A percentile compares a stretch with the other conserved stretches of the same genome.
These are phyloP conservation scores for Pseudoatta argentina DNA, from an alignment of 1,140 invertebrate genomes.

Conservation along the genomic window DNA sequence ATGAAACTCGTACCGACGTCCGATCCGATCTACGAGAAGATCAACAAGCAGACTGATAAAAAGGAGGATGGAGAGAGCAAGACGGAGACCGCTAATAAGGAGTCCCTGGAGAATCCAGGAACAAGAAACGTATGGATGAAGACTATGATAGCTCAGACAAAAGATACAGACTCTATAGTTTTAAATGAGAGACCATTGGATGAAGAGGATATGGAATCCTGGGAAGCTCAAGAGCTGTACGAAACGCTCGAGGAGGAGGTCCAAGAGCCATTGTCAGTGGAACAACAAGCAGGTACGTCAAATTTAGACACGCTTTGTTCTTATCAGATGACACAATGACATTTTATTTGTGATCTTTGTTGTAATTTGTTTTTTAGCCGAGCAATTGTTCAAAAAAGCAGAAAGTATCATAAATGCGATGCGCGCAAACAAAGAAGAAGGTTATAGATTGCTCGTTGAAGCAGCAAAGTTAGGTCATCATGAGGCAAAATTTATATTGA, in stretches of 20 bases:
- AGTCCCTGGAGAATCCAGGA: slow-evolving; percentile 50
- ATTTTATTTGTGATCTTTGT: neutral
- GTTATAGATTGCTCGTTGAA: slow-evolving; percentile 90
- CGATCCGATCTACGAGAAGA: slow-evolving; percentile 74
- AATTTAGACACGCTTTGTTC: neutral
- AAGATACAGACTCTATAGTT: slow-evolving; percentile 57
- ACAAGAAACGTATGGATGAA: slow-evolving; percentile 75
- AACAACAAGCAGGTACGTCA: slow-evolving; percentile 88
- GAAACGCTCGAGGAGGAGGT: slow-evolving; percentile 85
- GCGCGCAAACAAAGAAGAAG: slow-evolving; percentile 88
- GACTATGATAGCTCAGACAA: slow-evolving; percentile 64
- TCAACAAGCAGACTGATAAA: slow-evolving; percentile 70
- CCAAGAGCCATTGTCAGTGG: slow-evolving; percentile 86
- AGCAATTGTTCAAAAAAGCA: slow-evolving; percentile 90
- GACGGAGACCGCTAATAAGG: slow-evolving; percentile 61
- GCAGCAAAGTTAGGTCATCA: slow-evolving; percentile 93
- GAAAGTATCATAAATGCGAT: slow-evolving; percentile 89
- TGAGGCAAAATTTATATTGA: slow-evolving; percentile 93
- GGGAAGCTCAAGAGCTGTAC: slow-evolving; percentile 78
- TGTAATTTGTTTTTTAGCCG: slow-evolving; percentile 85
- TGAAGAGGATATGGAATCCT: slow-evolving; percentile 69
- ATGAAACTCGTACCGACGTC: slow-evolving; percentile 76
- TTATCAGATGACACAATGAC: neutral
- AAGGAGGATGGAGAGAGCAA: slow-evolving; percentile 69
- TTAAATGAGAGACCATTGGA: slow-evolving; percentile 47